Base-by-base conservation (phyloP, 2,888 invertebrate genomes). In the Sinelater perroti region DNA sequence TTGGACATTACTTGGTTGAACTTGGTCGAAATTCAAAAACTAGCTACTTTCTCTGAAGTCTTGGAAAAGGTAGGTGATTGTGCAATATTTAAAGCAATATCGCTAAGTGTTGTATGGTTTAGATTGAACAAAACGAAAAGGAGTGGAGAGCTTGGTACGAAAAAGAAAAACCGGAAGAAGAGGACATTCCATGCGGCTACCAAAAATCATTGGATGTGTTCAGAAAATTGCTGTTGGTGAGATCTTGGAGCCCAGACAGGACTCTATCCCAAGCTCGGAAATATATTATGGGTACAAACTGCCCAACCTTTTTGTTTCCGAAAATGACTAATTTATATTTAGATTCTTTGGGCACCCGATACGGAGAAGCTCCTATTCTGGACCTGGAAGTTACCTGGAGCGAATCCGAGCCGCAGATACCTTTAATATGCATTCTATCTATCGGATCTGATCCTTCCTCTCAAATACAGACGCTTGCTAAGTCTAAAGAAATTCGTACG, bases 381-480 rank as follows among this genome's bases (percentile, higher is more conserved):
- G 95, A 97, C 78, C 82, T 97, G 64, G 97, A 97, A 75, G 84
- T 83, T 0, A 95, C 95, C 26, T 94, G 93, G 91, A 81, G 83
- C 17, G 97, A 97, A 78, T 95, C 95, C 0, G 93, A 93, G 75
- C 89, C 91, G 1, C 83, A 90, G 20, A 89, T 92, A 0, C 97
- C 97, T 0, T 84, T 97, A 14, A 89, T 96, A 65, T 97, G 97
- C 70, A 89, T 97, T 67, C 80, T 97, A 11, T 95, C 96, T 0
- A 95, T 94, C 69, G 97, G 97, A 1, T 96, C 96, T 0, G 97
- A 97, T 81, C 97, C 97, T 1, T 95, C 96, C n/a, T 89, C 93
- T 6, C 95, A 96, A 80, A 95, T 97, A 62, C 89, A 90, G 30
- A 81, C 85, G 6, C 79, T 97, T 40, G 94, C 97, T 1, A 97